A percentile compares a stretch with the other conserved stretches of the same genome.
Conservation (phyloP, 2,113 vertebrate genomes). For the Pipra filicauda region DNA sequence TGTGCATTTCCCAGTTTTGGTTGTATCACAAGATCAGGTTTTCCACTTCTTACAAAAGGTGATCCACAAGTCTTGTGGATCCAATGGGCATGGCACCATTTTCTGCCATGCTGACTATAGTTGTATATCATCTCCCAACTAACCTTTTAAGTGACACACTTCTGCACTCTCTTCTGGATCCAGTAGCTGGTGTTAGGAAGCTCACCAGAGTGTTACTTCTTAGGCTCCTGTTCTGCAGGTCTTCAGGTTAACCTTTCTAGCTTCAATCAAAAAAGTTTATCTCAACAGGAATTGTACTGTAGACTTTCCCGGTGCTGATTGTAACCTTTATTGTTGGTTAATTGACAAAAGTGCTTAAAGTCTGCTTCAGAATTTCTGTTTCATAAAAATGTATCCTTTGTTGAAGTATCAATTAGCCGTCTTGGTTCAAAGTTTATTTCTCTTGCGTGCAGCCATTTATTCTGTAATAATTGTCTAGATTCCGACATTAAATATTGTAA, state of each 20-base stretch:
- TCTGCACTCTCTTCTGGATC: not conserved
- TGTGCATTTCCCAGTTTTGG: not conserved
- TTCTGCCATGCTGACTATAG: not conserved
- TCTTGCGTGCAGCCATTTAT: slow-evolving; percentile 22
- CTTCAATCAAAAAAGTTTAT: slow-evolving; percentile 20
- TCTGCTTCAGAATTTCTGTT: slow-evolving; percentile 42
- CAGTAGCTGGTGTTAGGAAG: not conserved
- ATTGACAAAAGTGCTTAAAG: slow-evolving; percentile 48
- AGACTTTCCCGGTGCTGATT: not conserved
- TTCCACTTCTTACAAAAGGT: not conserved
- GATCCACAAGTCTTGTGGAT: not conserved
- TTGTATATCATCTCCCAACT: not conserved
- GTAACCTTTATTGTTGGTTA: slow-evolving; percentile 47
- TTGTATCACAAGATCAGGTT: not conserved
- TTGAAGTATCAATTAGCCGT: slow-evolving; percentile 50
- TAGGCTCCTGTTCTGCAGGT: not conserved
- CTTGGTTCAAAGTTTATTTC: slow-evolving; percentile 58
- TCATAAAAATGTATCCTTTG: slow-evolving; percentile 55
- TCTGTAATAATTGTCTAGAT: slow-evolving; percentile 47
- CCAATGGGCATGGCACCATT: not conserved
- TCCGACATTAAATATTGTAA: slow-evolving; percentile 54
- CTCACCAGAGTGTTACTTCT: not conserved
- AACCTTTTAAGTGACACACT: not conserved
- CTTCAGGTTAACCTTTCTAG: slow-evolving; percentile 16
- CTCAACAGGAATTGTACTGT: not conserved